These are phyloP conservation scores for Philypnodon macrostomus DNA, from an alignment of 2,797 vertebrate species.

Conservation along the genomic window DNA sequence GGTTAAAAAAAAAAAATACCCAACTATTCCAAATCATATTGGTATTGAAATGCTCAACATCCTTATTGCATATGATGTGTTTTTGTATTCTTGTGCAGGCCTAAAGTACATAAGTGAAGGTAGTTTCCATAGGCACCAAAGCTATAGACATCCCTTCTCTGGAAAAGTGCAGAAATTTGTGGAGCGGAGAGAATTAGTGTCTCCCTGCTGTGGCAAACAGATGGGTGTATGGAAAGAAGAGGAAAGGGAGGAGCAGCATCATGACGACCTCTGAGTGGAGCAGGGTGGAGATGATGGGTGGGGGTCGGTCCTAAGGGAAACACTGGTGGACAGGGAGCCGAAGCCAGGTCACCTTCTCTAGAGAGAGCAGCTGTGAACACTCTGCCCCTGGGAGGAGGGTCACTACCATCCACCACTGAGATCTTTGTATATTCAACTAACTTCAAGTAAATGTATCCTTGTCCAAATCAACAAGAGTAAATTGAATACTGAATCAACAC, in stretches of 20 bases:
- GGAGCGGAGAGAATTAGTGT: constrained; percentile 58
- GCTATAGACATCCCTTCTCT: constrained; percentile 52
- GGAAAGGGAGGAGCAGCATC: constrained; percentile 22
- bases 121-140: constrained; percentile 46
- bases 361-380: constrained; percentile 72
- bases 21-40: no score
- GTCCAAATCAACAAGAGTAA: no score
- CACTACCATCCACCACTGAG: no score
- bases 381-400: constrained; percentile 64
- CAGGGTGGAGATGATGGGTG: constrained; percentile 20
- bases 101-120: no score
- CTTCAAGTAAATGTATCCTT: no score
- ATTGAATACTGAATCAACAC: no score
- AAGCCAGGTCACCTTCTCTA: constrained; percentile 71
- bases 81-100: no score
- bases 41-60: no score
- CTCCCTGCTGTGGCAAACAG: constrained; percentile 57
- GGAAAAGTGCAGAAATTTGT: constrained; percentile 70
- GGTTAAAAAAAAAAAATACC: no score
- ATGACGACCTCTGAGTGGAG: no score
- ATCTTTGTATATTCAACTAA: no score
- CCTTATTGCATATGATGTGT: no score
- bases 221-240: constrained; percentile 42
- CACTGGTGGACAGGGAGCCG: constrained; percentile 52
- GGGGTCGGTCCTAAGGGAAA: constrained; percentile 47